phyloP scores from a whole-genome alignment of 2,888 invertebrate species.

The Leptopilina myrica region DNA sequence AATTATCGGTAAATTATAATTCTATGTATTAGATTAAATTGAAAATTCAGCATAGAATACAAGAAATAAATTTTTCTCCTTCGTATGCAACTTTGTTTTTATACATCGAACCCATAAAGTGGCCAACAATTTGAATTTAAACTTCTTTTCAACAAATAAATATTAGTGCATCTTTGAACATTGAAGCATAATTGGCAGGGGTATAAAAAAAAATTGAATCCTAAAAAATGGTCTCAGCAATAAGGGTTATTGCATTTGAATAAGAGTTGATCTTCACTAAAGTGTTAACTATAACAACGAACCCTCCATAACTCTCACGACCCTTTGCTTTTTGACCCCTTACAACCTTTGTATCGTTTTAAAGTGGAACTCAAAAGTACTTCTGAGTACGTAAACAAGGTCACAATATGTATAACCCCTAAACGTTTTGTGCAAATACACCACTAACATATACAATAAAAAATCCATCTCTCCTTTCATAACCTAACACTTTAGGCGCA shows the following conservation, averaged over 20 bases:
- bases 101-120: no score
- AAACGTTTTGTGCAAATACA: slow-evolving; percentile 11
- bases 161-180: no score
- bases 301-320: slow-evolving; percentile 61
- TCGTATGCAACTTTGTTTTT: no score
- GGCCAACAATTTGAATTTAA: no score
- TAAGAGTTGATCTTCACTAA: slow-evolving; percentile 60
- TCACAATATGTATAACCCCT: not conserved
- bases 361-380: slow-evolving; percentile 24
- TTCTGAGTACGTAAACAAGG: slow-evolving; percentile 34
- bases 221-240: not conserved
- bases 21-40: no score
- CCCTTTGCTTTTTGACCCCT: slow-evolving; percentile 56
- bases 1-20: no score
- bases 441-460: not conserved
- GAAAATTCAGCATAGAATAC: no score
- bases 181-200: not conserved
- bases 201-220: not conserved
- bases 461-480: not conserved
- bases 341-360: slow-evolving; percentile 21
- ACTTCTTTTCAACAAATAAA: no score
- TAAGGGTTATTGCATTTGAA: slow-evolving; percentile 25
- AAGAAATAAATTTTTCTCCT: no score
- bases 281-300: slow-evolving; percentile 70
- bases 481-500: no score